Base-by-base conservation (phyloP, 2,113 vertebrate genomes). In the Vidua macroura region DNA sequence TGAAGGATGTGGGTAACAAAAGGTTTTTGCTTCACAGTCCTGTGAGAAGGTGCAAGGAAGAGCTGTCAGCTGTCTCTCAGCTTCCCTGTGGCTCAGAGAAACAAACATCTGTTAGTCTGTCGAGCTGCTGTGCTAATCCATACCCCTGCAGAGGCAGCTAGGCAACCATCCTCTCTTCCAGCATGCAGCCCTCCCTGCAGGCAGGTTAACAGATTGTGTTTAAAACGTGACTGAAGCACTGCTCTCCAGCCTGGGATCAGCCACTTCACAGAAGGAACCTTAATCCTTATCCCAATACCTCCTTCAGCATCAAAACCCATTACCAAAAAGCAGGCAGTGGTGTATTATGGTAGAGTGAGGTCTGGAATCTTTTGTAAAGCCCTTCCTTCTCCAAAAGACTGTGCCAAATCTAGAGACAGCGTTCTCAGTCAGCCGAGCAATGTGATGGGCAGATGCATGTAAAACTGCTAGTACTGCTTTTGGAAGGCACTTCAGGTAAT, bases 101-200 rank as follows among this genome's bases (percentile, higher is more conserved):
- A 35, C 35, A 70, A 93, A 82, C 46, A 9, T 4, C 9, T 3
- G 28, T 69, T 59, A 60, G 51, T 3, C 59, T 81, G 37, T 46
- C 77, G 81, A 37, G 63, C 44, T 37, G 30, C n/a, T 55, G 63
- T 25, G 46, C 81, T 15, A 17, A 60, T 13, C 35, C 25, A 35
- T 1, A 73, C 5, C 59, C 64, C 35, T 2, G 1, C 68, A 84
- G 43, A 62, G 75, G 46, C 24, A 52, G 20, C 10, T 25, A 10
- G 33, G 15, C n/a, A 62, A 53, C n/a, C 55, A 33, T 30, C 46
- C 43, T 49, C 68, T 37, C 39, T 24, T 30, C 14, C 81, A 66
- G 9, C 0, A 39, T 0, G 43, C 28, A 60, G 39, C 21, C 43
- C 49, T 80, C 41, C 66, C n/a, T 1, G 2, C 44, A 58, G 37